Conservation (phyloP, 2,888 invertebrate genomes). For the Argyresthia goedartella region DNA sequence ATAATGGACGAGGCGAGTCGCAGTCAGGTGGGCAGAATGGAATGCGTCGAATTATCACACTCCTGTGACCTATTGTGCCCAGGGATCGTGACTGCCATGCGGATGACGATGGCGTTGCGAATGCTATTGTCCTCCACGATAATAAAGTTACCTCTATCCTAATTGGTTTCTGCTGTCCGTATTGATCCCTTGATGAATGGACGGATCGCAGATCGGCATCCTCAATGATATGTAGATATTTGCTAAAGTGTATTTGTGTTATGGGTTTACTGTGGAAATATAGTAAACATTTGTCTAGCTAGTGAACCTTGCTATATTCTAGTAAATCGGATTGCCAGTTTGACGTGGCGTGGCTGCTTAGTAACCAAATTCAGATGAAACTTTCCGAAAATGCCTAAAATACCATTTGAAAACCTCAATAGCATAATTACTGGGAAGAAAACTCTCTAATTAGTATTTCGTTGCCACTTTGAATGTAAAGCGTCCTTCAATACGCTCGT, state of each 20-base stretch:
- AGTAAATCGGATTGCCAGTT: too few relatives aligned
- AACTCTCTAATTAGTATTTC: background rate
- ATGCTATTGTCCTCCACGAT: conserved; percentile 1
- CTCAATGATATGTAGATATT: too few relatives aligned
- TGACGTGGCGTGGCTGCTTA: too few relatives aligned
- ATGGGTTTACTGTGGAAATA: too few relatives aligned
- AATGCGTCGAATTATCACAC: conserved; percentile 8
- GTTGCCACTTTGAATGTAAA: background rate
- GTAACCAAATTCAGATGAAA: too few relatives aligned
- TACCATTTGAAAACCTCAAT: too few relatives aligned
- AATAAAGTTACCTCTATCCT: conserved; percentile 7
- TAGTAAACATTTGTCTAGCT: too few relatives aligned
- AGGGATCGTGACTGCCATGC: conserved; percentile 6
- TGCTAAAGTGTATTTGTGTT: too few relatives aligned
- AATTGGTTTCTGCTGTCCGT: conserved; percentile 2
- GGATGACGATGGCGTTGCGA: background rate
- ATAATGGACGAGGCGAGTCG: background rate
- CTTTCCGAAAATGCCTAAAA: too few relatives aligned
- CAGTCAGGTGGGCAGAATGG: background rate
- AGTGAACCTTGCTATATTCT: too few relatives aligned
- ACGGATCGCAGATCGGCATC: too few relatives aligned
- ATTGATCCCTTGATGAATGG: background rate
- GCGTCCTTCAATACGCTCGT: conserved; percentile 11
- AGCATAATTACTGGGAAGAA: too few relatives aligned
- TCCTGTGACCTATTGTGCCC: conserved; percentile 7